Base-by-base conservation (phyloP, 1,140 invertebrate genomes). In the Subanguina moxae region DNA sequence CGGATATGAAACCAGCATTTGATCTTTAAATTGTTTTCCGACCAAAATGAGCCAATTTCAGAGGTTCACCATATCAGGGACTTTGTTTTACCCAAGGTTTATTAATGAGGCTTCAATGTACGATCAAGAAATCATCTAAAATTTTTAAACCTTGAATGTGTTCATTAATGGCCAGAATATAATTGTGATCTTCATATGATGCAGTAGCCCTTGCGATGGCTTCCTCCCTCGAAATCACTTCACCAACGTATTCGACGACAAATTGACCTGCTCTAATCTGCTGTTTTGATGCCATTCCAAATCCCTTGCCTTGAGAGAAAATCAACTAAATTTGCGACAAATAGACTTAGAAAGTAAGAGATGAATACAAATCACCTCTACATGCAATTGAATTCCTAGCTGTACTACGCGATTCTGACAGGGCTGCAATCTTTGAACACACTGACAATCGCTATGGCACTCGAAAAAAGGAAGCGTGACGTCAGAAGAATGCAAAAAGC, bases 231-330 rank as follows among this genome's bases (percentile, higher is more conserved):
- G 56, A 59, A 25, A 74, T 15, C n/a, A 74, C 45, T 62, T 74
- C 75, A 15, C 72, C 72, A 1, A 70, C 57, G 58, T 74, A 74
- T 73, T 74, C 72, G 23, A 76, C 52, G 11, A 74, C 42, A 76
- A 74, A 74, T 13, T 59, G 56, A 1, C 67, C 67, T 13, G 13
- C 7, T 28, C 32, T 28, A 13, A 74, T 74, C 13, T 23, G 13
- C 38, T 65, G 46, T 48, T 62, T 23, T 9, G 71, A 65, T 21
- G 38, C 28, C 17, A 73, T 38, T n/a, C 71, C 71, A 43, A 67
- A 64, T 9, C 71, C 71, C 64, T 74, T 73, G 15, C 32, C 73
- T 38, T 42, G 42, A 15, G 71, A 21, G 15, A 19, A 7, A 15
- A 66, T 67, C 25, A 43, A 30, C 27, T 68, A 9, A 48, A 21